phyloP scores from a whole-genome alignment of 1,140 invertebrate genomes.

The Hycleus cichorii region DNA sequence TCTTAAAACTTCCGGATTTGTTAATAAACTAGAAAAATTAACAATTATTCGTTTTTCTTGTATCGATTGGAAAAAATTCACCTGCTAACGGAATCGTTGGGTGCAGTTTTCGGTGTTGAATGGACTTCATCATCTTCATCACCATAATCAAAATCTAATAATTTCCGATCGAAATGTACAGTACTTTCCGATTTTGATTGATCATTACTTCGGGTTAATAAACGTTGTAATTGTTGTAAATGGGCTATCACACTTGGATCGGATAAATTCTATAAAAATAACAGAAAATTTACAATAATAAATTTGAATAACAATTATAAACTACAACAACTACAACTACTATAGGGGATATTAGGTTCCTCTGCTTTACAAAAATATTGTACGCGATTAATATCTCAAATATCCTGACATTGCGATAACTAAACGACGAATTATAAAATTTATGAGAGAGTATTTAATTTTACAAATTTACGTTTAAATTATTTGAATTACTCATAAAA shows the following conservation, averaged over 20 bases:
- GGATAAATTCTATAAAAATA: conserved; percentile 25
- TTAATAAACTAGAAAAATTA: conserved; percentile 51
- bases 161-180: conserved; percentile 66
- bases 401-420: no score
- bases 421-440: no score
- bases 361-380: no score
- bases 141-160: conserved; percentile 79
- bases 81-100: conserved; percentile 29
- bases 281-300: background rate
- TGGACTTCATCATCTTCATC: conserved; percentile 59
- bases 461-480: no score
- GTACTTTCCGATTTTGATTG: conserved; percentile 32
- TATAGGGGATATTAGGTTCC: no score
- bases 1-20: conserved; percentile 66
- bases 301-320: background rate
- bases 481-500: no score
- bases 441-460: no score
- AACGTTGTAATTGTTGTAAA: conserved; percentile 52
- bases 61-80: conserved; percentile 4
- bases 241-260: conserved; percentile 47
- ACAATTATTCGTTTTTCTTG: background rate
- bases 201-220: conserved; percentile 47
- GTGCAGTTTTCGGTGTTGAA: conserved; percentile 32
- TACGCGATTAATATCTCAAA: no score
- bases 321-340: no score